phyloP scores from a whole-genome alignment of 1,140 invertebrate genomes.

The Rhopalosiphum padi region DNA sequence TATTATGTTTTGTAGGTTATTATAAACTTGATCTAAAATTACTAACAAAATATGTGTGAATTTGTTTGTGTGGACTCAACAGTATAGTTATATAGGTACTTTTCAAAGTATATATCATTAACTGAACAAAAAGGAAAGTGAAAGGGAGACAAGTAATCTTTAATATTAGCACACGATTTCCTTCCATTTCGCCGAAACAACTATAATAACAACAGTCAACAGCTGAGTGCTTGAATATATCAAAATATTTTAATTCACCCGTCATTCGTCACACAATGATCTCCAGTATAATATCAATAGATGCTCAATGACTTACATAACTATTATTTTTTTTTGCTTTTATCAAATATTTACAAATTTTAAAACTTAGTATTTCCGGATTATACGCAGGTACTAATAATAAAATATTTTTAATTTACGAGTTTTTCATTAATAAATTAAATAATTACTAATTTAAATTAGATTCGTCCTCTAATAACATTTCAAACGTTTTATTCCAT shows the following conservation, averaged over 20 bases:
- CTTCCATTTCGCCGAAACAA: background rate
- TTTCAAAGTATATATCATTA: constrained; percentile 5
- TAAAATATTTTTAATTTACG: background rate
- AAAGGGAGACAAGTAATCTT: constrained; percentile 47
- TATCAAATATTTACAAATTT: background rate
- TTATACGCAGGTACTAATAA: background rate
- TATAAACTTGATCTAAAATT: background rate
- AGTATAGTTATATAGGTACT: background rate
- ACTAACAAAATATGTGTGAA: background rate
- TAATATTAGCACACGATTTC: constrained; percentile 38
- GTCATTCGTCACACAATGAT: constrained; percentile 42
- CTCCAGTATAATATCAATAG: background rate
- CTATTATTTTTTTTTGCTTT: background rate
- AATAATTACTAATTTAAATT: background rate
- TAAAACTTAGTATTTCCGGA: background rate
- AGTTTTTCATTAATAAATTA: background rate
- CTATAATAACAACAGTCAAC: constrained; percentile 16
- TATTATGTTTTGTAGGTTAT: background rate
- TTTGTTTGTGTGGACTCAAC: constrained; percentile 1
- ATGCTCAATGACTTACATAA: background rate
- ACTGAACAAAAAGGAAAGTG: constrained; percentile 47
- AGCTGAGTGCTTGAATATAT: background rate
- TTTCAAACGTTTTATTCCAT: background rate
- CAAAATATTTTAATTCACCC: constrained; percentile 50
- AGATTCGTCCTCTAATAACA: background rate